Percentiles rank a stretch among this genome's conserved stretches.
These are phyloP conservation scores for Hydroisotoma schaefferi DNA, from an alignment of 2,888 invertebrate genomes.

Conservation along the genomic window DNA sequence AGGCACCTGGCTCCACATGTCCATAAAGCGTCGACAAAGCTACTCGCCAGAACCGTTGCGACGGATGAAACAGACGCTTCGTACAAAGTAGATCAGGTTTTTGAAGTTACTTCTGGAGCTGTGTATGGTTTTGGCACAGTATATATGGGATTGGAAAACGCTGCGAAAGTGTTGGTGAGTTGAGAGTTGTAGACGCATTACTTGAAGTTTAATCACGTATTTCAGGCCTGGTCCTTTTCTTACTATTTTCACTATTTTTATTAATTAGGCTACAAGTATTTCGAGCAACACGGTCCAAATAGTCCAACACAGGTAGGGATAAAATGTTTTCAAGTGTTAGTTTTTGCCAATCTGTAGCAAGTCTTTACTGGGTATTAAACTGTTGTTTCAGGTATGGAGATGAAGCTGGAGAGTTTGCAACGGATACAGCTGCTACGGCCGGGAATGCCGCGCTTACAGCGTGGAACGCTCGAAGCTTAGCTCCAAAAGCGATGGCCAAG, in stretches of 20 bases:
- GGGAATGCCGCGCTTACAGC: constrained; percentile 67
- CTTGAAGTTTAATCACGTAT: too few relatives aligned
- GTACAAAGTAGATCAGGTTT: constrained; percentile 59
- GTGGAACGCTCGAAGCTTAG: constrained; percentile 63
- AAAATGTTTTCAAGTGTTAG: background rate
- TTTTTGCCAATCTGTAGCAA: background rate
- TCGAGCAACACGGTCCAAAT: constrained; percentile 71
- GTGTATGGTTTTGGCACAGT: constrained; percentile 68
- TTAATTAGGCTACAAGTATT: constrained; percentile 54
- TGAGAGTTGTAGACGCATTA: too few relatives aligned
- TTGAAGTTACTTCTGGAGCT: constrained; percentile 68
- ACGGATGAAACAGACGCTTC: constrained; percentile 57
- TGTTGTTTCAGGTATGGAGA: constrained; percentile 62
- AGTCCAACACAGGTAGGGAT: constrained; percentile 66
- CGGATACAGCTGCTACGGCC: constrained; percentile 64
- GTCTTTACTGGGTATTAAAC: background rate
- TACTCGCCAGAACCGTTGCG: constrained; percentile 59
- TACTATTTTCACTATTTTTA: too few relatives aligned
- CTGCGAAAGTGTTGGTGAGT: constrained; percentile 63
- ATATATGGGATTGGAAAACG: constrained; percentile 66
- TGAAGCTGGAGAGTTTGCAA: constrained; percentile 63
- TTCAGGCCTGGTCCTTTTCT: too few relatives aligned
- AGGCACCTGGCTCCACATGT: constrained; percentile 66
- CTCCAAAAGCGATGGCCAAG: constrained; percentile 65
- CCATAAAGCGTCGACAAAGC: constrained; percentile 61